Base-by-base conservation (phyloP, 2,797 vertebrate species). In the Poeciliopsis turneri region DNA sequence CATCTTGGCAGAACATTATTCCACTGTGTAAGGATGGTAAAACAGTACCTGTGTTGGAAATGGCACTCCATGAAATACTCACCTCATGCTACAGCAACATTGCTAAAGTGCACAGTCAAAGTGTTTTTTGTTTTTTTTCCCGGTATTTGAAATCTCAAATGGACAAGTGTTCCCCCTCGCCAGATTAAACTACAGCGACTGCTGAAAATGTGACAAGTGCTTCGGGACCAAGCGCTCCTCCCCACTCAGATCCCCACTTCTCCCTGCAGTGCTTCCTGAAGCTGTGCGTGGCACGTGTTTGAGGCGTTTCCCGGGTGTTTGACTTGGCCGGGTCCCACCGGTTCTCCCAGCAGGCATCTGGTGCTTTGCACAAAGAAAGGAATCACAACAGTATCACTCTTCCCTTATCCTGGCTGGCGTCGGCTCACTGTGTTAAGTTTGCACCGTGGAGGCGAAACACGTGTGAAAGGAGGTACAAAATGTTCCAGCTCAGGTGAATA, bases 281-380 rank as follows among this genome's bases (percentile, higher is more conserved):
- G 78, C 77, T 43, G 75, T 55, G 75, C 70, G 33, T 71, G 88
- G 84, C 90, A 87, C 84, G 81, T 88, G 89, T 81, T 78, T 3
- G 83, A 79, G 80, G 79, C 87, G 86, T 86, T 81, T 82, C 77
- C 83, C 70, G 59, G 77, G 73, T 91, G 78, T 89, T 88, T 90
- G 86, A 53, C 45, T 91, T 91, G 89, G 88, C 79, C 0, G 0
- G 47, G 46, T 72, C 13, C 45, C 49, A 79, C 69, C 55, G 23
- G 49, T 75, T 64, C 47, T 84, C 79, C 61, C 82, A 77, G 82
- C 84, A 79, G 85, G 82, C 81, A 46, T 79, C 87, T 85, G 80
- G 43, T 61, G 80, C 78, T 80, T 82, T 41, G 68, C 20, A 47
- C 81, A 87, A 79, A 84, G 75, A 53, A 64, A 47, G 49, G 59